A percentile compares a stretch with the other conserved stretches of the same genome.
These are phyloP conservation scores for Ennomos erosarius DNA, from an alignment of 2,888 invertebrate species.

Conservation along the genomic window DNA sequence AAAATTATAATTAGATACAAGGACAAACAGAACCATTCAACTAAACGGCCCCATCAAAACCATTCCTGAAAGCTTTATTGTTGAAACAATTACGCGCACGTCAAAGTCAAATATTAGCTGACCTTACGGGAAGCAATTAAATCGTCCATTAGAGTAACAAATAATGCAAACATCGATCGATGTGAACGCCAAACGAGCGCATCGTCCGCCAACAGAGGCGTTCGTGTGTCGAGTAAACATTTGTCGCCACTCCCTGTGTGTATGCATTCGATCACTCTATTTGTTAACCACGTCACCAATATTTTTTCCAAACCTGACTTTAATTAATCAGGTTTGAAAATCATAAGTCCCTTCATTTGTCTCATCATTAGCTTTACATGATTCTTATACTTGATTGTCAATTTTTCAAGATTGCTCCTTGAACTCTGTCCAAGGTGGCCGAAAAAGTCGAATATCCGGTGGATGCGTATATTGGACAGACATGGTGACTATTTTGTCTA, in stretches of 20 bases:
- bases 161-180: conserved; percentile 64
- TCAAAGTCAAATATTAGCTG: conserved; percentile 55
- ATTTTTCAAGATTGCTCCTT: too few relatives aligned
- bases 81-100: conserved; percentile 37
- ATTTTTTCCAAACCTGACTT: conserved; percentile 9
- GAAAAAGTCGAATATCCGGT: too few relatives aligned
- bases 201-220: conserved; percentile 52
- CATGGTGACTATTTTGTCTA: too few relatives aligned
- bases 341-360: too few relatives aligned
- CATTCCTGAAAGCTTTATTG: conserved; percentile 11
- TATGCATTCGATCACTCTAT: conserved; percentile 61
- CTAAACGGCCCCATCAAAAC: conserved; percentile 45
- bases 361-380: neutral
- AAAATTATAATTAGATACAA: too few relatives aligned
- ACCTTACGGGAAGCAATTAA: conserved; percentile 70
- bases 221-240: conserved; percentile 62
- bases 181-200: conserved; percentile 54
- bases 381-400: neutral
- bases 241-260: conserved; percentile 68
- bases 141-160: conserved; percentile 74
- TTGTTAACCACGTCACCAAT: conserved; percentile 44
- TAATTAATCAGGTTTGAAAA: conserved; percentile 3
- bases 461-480: too few relatives aligned
- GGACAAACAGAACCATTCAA: too few relatives aligned
- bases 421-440: too few relatives aligned